Conservation (phyloP, 2,888 invertebrate genomes). For the Scaptomyza tumidula region DNA sequence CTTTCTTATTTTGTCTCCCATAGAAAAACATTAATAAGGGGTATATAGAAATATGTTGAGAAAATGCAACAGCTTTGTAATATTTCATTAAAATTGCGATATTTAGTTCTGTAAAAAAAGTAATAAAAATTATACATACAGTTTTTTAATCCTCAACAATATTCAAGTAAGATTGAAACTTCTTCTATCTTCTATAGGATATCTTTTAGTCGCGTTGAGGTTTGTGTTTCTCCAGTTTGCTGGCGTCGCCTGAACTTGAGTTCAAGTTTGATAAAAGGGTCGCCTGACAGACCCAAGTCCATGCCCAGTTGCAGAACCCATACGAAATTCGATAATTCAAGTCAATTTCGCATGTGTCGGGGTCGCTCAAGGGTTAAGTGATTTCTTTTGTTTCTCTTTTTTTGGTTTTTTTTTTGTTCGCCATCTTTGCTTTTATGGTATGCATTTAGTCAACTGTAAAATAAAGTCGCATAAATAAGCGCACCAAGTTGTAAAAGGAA, state of each 20-base stretch:
- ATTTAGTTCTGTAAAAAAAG: too few species aligned
- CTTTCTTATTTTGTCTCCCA: conserved; percentile 19
- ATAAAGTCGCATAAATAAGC: conserved; percentile 70
- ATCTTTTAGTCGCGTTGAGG: not conserved
- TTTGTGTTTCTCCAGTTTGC: conserved; percentile 24
- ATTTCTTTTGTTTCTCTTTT: conserved; percentile 66
- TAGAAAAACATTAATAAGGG: not conserved
- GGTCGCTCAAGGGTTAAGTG: conserved; percentile 76
- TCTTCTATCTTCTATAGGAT: conserved; percentile 1
- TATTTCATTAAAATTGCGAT: not conserved
- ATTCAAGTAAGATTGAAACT: too few species aligned
- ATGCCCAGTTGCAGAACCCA: conserved; percentile 42
- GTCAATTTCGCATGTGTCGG: conserved; percentile 75
- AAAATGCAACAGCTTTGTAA: not conserved
- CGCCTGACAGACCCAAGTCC: conserved; percentile 53
- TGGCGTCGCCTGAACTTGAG: conserved; percentile 61
- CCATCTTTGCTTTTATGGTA: conserved; percentile 8
- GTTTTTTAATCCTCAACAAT: too few species aligned
- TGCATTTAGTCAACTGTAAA: conserved; percentile 67
- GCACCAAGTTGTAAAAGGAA: conserved; percentile 9
- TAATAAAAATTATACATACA: too few species aligned
- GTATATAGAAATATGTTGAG: not conserved
- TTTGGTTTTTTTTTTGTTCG: conserved; percentile 17
- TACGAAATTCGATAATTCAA: conserved; percentile 74
- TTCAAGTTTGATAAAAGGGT: conserved; percentile 75